These are phyloP conservation scores for Maccullochella peelii DNA, from an alignment of 2,113 vertebrate genomes.

Conservation along the genomic window DNA sequence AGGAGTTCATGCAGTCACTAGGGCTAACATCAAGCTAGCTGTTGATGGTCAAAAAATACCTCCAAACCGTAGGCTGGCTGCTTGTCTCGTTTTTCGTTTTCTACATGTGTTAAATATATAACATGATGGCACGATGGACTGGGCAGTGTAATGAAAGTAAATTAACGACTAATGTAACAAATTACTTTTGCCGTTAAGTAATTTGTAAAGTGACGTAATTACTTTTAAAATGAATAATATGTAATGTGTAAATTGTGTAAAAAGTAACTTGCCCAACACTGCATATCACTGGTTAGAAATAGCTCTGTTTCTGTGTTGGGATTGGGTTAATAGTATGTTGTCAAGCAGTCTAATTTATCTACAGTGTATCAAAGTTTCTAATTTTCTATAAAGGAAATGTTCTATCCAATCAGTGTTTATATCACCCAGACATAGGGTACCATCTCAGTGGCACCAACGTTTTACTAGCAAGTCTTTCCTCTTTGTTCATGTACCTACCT, in stretches of 20 bases:
- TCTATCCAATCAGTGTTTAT: not conserved
- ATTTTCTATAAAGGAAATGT: not conserved
- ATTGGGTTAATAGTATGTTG: not conserved
- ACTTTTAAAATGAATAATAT: not conserved
- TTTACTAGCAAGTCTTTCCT: not conserved
- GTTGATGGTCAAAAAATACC: not conserved
- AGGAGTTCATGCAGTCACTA: not conserved
- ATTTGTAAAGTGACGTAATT: not conserved
- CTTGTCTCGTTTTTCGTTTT: not conserved
- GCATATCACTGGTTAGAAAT: not conserved
- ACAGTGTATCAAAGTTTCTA: not conserved
- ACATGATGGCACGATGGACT: not conserved
- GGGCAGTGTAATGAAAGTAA: not conserved
- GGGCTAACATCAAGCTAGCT: no score
- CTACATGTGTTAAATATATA: not conserved
- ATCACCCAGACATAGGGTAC: not conserved
- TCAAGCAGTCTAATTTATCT: not conserved
- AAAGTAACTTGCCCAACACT: not conserved
- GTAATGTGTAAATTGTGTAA: not conserved
- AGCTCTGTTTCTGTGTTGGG: conserved; percentile 1
- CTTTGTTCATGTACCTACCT: not conserved
- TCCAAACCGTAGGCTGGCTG: not conserved
- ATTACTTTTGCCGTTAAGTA: not conserved
- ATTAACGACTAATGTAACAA: not conserved
- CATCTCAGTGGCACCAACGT: not conserved